Base-by-base conservation (phyloP, 2,113 vertebrate genomes). In the Takifugu flavidus region DNA sequence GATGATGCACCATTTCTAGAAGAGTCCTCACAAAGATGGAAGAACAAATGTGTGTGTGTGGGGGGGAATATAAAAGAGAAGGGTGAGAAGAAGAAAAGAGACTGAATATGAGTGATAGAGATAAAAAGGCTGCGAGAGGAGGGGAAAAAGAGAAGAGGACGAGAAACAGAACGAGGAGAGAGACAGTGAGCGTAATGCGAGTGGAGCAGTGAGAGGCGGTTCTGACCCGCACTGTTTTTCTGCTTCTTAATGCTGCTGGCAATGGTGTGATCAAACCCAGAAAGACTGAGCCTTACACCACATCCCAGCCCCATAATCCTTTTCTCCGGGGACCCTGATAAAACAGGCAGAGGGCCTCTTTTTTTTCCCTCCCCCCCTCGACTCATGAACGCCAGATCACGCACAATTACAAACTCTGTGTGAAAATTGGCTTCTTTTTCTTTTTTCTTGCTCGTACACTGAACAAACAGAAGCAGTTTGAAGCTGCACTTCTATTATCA, bases 271-370 rank as follows among this genome's bases (percentile, higher is more conserved):
- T 83, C 79, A 88, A 87, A 86, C 83, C 66, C 69, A 53, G 71
- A 72, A 78, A 83, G 78, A 77, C 62, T 70, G 76, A 65, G 74
- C 69, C 77, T 67, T 67, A 68, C 76, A 74, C 73, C 77, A 76
- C 77, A 82, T 85, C 83, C 74, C 82, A 83, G 80, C 80, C 72
- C 78, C 68, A 69, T 80, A 82, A 87, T 84, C 79, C 80, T 65
- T 67, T 60, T 83, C 83, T 82, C 75, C 55, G 11, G 78, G 83
- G 90, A 84, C 67, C 55, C 67, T 74, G 82, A 83, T 88, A 82
- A 88, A 86, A 84, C 77, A 66, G 39, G 72, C 65, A 74, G 66
- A 86, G 74, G 78, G 76, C 75, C 77, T 82, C 56, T 2, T 81
- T 59, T 80, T 82, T 75, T 74, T 59, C 67, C 70, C 59, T 46